phyloP scores from a whole-genome alignment of 2,797 vertebrate genomes.

The Falco columbarius region DNA sequence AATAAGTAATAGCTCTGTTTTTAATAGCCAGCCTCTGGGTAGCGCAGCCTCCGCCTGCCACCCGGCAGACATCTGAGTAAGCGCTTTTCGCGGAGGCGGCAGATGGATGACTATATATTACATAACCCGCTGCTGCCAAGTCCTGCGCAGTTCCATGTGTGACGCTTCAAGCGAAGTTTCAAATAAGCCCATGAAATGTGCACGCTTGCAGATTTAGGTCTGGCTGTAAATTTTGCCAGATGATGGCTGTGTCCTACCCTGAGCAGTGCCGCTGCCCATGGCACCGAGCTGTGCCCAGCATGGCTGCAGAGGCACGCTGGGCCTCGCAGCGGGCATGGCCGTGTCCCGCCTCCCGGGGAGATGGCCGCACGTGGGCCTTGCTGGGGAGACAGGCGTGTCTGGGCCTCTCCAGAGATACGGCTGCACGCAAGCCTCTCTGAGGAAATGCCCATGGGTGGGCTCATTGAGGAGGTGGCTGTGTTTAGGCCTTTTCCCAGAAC shows the following conservation, averaged over 20 bases:
- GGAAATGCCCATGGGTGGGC: rapidly evolving
- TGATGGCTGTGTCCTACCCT: background rate
- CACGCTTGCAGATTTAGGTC: background rate
- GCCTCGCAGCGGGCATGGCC: rapidly evolving
- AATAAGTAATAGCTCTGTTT: constrained; percentile 37
- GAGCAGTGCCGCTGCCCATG: rapidly evolving
- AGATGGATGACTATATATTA: background rate
- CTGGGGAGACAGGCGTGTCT: background rate
- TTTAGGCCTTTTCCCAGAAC: background rate
- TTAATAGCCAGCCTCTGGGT: constrained; percentile 25
- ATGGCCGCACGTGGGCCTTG: rapidly evolving
- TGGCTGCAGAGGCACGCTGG: background rate
- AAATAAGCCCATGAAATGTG: background rate
- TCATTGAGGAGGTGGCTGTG: background rate
- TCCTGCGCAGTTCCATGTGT: background rate
- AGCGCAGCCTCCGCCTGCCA: background rate
- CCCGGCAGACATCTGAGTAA: background rate
- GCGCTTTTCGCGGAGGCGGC: background rate
- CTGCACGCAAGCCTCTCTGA: rapidly evolving
- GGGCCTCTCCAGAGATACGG: background rate
- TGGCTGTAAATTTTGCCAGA: background rate
- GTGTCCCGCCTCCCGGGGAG: background rate
- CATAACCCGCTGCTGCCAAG: background rate
- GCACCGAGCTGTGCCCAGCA: rapidly evolving
- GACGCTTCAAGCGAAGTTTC: background rate